These are phyloP conservation scores for Ruditapes philippinarum DNA, from an alignment of 1,140 invertebrate species.

Conservation along the genomic window DNA sequence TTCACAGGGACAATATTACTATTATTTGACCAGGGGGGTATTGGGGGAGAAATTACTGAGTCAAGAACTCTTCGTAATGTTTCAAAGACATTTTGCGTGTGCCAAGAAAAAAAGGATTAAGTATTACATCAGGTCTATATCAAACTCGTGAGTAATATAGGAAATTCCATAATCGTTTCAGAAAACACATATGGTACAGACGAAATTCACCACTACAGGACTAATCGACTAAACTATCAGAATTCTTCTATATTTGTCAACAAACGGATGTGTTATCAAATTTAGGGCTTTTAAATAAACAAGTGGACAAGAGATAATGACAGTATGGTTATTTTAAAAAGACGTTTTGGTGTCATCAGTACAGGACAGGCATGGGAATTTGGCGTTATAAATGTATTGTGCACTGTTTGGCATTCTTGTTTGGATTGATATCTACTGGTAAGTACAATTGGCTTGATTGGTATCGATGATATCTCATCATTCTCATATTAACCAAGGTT, in stretches of 20 bases:
- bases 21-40: background rate
- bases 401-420: conserved; percentile 57
- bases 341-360: conserved; percentile 24
- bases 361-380: conserved; percentile 65
- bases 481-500: too few relatives aligned
- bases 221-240: background rate
- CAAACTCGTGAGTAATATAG: background rate
- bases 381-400: conserved; percentile 53
- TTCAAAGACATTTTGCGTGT: background rate
- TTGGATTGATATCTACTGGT: conserved; percentile 55
- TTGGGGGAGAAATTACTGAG: too few relatives aligned
- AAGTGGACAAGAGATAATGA: conserved; percentile 46
- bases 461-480: too few relatives aligned
- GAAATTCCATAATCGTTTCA: conserved; percentile 36
- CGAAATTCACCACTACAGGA: background rate
- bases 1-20: background rate
- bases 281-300: conserved; percentile 56
- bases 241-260: background rate
- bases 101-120: background rate
- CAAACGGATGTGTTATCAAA: conserved; percentile 15
- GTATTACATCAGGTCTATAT: conserved; percentile 18
- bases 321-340: conserved; percentile 67
- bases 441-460: conserved; percentile 5
- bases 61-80: too few relatives aligned
- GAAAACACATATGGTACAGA: background rate